phyloP scores from a whole-genome alignment of 2,797 vertebrate genomes.

The Cyprinodon diabolis region DNA sequence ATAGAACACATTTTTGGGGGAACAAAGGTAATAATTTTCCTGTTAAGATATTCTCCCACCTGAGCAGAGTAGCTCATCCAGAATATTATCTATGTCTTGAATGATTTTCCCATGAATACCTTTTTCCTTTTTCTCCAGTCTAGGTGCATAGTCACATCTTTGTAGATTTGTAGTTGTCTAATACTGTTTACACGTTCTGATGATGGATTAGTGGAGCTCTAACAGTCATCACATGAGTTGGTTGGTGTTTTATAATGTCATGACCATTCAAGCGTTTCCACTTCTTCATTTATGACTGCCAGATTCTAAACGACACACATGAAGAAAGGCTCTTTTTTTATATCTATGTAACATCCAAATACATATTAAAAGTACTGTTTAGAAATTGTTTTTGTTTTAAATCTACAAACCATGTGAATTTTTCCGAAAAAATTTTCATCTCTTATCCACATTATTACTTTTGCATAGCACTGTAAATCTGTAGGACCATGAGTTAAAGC shows the following conservation, averaged over 20 bases:
- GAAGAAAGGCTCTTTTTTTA: too few relatives aligned
- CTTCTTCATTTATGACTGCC: too few relatives aligned
- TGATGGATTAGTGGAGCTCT: too few relatives aligned
- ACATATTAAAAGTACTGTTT: neutral
- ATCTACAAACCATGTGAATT: neutral
- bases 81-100: neutral
- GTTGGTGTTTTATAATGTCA: too few relatives aligned
- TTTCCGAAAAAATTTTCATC: too few relatives aligned
- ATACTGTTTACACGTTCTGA: too few relatives aligned
- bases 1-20: neutral
- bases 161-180: neutral
- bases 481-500: too few relatives aligned
- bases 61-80: neutral
- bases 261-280: neutral
- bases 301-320: too few relatives aligned
- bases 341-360: neutral
- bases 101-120: neutral
- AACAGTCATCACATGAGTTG: neutral
- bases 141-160: neutral
- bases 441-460: neutral
- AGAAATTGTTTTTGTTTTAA: too few relatives aligned
- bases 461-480: neutral
- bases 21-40: neutral
- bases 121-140: too few relatives aligned
- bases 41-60: neutral